A percentile compares a stretch with the other conserved stretches of the same genome.
Conservation (phyloP, 2,113 vertebrate species). For the Petroica traversi region DNA sequence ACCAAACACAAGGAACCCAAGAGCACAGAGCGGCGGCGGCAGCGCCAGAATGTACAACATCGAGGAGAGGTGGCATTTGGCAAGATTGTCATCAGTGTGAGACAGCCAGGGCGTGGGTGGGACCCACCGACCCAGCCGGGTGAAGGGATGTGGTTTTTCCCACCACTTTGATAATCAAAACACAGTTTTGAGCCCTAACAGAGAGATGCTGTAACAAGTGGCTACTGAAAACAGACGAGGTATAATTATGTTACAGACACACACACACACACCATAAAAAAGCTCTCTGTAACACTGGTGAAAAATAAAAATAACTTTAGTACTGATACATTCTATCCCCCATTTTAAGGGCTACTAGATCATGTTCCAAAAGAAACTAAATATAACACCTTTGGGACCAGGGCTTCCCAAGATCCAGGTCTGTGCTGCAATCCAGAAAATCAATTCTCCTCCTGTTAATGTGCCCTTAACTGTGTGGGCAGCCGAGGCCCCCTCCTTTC, state of each 20-base stretch:
- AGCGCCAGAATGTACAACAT: fast-evolving
- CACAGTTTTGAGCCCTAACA: not conserved
- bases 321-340: slow-evolving; percentile 38
- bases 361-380: slow-evolving; percentile 62
- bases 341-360: slow-evolving; percentile 45
- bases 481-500: not conserved
- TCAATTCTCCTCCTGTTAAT: not conserved
- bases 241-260: not conserved
- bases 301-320: slow-evolving; percentile 41
- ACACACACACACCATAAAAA: not conserved
- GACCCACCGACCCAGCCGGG: not conserved
- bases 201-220: not conserved
- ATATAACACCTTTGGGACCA: slow-evolving; percentile 40
- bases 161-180: not conserved
- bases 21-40: not conserved
- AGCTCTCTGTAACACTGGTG: not conserved
- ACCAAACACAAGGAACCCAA: not conserved
- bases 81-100: not conserved
- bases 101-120: not conserved
- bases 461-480: not conserved
- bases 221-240: not conserved
- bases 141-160: not conserved
- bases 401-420: slow-evolving; percentile 3
- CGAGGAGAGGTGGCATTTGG: not conserved
- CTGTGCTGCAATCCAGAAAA: not conserved